Conservation (phyloP, 2,888 invertebrate genomes). For the Augochlorella aurata region DNA sequence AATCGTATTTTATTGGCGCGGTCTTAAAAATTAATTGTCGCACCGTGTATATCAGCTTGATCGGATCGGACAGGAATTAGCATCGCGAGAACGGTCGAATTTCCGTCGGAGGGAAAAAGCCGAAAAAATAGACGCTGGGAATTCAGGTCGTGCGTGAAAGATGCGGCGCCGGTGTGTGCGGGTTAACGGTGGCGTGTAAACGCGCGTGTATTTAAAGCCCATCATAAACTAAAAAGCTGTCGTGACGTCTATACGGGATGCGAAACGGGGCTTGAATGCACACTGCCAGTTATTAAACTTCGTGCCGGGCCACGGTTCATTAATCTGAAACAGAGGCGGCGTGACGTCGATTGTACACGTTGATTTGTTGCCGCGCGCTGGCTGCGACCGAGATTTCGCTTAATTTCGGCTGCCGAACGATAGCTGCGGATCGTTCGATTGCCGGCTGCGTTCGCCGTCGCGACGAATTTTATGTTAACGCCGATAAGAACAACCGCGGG, state of each 20-base stretch:
- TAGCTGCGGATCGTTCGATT: background rate
- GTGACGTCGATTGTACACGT: conserved; percentile 33
- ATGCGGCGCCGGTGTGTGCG: background rate
- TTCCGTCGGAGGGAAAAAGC: background rate
- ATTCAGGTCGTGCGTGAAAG: conserved; percentile 11
- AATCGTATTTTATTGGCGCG: too few species aligned
- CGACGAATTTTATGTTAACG: too few species aligned
- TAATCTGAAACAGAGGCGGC: conserved; percentile 41
- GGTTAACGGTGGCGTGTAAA: background rate
- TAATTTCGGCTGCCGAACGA: background rate
- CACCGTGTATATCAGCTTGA: background rate
- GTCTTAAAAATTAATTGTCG: too few species aligned
- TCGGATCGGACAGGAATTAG: background rate
- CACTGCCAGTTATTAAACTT: conserved; percentile 22
- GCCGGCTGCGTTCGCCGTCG: background rate
- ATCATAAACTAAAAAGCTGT: conserved; percentile 23
- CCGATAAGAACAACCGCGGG: background rate
- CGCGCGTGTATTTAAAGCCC: conserved; percentile 31
- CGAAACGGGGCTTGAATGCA: background rate
- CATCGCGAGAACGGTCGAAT: background rate
- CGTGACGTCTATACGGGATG: conserved; percentile 10
- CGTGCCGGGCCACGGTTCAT: conserved; percentile 31
- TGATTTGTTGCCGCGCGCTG: conserved; percentile 14
- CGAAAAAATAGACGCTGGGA: background rate
- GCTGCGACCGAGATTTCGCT: conserved; percentile 4